Evolutionary conservation across 2,888 invertebrate species (phyloP), one percentile per base, ranked within the genome.

Genomic region (Polia nebulosa): DNA sequence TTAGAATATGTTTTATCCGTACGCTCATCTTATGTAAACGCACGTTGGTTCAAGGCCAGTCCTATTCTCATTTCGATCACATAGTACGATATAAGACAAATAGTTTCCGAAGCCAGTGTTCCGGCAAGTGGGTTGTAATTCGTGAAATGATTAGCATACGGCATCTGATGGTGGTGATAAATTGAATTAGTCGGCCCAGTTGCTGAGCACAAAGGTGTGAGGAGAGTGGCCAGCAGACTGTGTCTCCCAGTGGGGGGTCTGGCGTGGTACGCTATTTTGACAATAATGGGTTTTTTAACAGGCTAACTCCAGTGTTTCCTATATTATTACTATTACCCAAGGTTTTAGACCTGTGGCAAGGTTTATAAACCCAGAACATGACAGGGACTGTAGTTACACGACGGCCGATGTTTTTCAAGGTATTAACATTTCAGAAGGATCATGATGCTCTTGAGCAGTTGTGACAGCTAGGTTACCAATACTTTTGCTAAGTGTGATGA

Each of bases 211-310:
- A 89, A 87, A 87, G 85, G 82, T 70, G 65, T 67, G 81, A 84
- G 87, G 90, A 90, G 89, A 90, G 91, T 86, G 85, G 61, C 76
- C 90, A 90, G 80, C 89, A 76, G 83, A 89, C 84, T 91, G 91
- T 91, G 83, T 91, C 91, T 90, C 91, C 91, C 65, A 13, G 49
- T 51, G 51, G 68, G 39, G 45, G 41, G 7, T 22, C 72, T 25
- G 8, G 11, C 4, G 7, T 47, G 17, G 13, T 17, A 34, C 27
- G 8, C 1, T 41, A 2, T 27, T 41, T 9, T 13, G 1, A 34
- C 51, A 51, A 44, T 27, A 25, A 41, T 41, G 41, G n/a, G 41
- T n/a, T 41, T 20, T 41, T 39, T 6, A 39, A 39, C n/a, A n/a
- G n/a, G n/a, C n/a, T n/a, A n/a, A n/a, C n/a, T n/a, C n/a, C n/a